Conservation (phyloP, 2,113 vertebrate species). For the Pavo muticus region DNA sequence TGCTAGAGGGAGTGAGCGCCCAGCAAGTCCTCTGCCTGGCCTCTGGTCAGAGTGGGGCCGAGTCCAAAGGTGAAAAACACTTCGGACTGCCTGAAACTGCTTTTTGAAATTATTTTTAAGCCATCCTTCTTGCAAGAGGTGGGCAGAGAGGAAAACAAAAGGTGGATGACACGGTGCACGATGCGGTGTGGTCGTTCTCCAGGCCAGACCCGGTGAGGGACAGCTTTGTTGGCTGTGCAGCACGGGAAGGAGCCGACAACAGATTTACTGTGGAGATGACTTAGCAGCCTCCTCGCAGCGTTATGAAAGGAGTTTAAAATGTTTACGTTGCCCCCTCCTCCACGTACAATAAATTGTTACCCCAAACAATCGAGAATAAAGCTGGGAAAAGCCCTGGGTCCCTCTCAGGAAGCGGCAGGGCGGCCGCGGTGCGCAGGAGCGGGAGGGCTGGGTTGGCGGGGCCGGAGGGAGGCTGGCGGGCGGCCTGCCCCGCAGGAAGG, state of each 20-base stretch:
- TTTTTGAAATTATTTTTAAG: background rate
- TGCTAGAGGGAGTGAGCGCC: slow-evolving; percentile 14
- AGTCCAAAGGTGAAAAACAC: background rate
- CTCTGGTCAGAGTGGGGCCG: background rate
- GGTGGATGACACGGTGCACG: background rate
- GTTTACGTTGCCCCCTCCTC: slow-evolving; percentile 65
- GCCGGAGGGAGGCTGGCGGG: background rate
- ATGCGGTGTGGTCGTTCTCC: slow-evolving; percentile 7
- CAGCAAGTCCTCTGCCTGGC: background rate
- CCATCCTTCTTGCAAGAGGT: background rate
- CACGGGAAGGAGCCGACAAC: slow-evolving; percentile 71
- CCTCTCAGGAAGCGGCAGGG: slow-evolving; percentile 75
- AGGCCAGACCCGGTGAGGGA: slow-evolving; percentile 28
- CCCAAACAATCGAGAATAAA: slow-evolving; percentile 75
- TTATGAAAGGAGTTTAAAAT: slow-evolving; percentile 68
- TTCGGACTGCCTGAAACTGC: background rate
- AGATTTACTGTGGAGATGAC: slow-evolving; percentile 67
- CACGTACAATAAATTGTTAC: slow-evolving; percentile 73
- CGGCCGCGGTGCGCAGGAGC: slow-evolving; percentile 63
- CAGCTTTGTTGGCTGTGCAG: slow-evolving; percentile 66
- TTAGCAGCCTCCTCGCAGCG: slow-evolving; percentile 61
- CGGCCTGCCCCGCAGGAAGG: slow-evolving; percentile 86
- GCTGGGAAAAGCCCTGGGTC: slow-evolving; percentile 75
- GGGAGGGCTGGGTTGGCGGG: slow-evolving; percentile 18
- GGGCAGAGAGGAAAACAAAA: background rate